Conservation (phyloP, 2,113 vertebrate genomes). For the Axis porcinus region DNA sequence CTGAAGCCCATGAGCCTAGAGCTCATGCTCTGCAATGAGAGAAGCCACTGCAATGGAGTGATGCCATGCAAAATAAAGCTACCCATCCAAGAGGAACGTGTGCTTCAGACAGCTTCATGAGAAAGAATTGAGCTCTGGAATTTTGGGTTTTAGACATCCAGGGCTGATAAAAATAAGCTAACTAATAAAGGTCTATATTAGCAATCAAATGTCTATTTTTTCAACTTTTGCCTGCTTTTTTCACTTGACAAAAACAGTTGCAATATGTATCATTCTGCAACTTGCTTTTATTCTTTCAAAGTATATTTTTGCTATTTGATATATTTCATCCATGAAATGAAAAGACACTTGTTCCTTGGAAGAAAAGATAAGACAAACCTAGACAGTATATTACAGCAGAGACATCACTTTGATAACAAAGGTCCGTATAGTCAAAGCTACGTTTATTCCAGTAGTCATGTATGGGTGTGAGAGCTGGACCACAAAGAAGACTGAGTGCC, state of each 20-base stretch:
- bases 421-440: neutral
- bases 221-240: neutral
- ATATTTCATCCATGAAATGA: neutral
- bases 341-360: neutral
- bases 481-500: neutral
- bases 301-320: neutral
- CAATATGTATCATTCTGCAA: neutral
- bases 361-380: neutral
- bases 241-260: neutral
- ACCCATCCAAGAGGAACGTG: accelerated
- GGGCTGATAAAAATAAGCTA: neutral
- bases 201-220: neutral
- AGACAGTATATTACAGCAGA: neutral
- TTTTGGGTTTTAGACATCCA: neutral
- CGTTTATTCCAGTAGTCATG: neutral
- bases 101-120: neutral
- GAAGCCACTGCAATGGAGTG: neutral
- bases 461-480: neutral
- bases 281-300: neutral
- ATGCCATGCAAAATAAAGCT: neutral
- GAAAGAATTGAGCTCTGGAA: neutral
- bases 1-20: neutral
- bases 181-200: neutral
- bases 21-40: neutral
- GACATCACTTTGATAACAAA: neutral